These are phyloP conservation scores for Drosophila kanapiae DNA, from an alignment of 1,140 invertebrate species.

Conservation along the genomic window DNA sequence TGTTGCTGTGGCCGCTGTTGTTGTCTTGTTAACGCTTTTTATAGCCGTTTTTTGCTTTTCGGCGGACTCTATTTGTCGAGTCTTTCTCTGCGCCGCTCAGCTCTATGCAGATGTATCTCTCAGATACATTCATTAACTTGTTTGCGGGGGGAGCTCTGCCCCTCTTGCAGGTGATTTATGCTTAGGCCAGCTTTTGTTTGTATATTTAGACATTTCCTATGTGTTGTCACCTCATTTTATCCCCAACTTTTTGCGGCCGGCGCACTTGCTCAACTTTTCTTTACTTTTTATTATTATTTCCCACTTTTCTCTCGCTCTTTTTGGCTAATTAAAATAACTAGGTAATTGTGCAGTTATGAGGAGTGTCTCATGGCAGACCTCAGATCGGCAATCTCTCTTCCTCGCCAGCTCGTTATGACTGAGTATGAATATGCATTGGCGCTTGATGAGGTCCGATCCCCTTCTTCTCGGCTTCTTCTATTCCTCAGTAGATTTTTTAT, in stretches of 20 bases:
- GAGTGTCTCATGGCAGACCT: not conserved
- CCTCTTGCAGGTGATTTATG: slow-evolving; percentile 66
- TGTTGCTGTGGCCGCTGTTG: slow-evolving; percentile 35
- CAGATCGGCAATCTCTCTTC: not conserved
- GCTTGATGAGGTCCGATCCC: slow-evolving; percentile 56
- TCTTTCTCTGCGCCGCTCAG: slow-evolving; percentile 32
- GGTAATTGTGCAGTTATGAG: slow-evolving; percentile 72
- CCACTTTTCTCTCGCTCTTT: slow-evolving; percentile 24
- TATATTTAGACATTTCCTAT: slow-evolving; percentile 76
- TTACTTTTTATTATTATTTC: slow-evolving; percentile 1
- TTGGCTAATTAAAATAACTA: slow-evolving; percentile 75
- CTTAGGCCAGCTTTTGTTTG: slow-evolving; percentile 63
- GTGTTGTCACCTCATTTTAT: slow-evolving; percentile 62
- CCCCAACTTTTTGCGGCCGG: not conserved
- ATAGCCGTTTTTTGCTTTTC: slow-evolving; percentile 63
- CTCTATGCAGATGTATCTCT: slow-evolving; percentile 76
- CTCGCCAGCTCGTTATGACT: slow-evolving; percentile 47
- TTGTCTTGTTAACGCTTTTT: slow-evolving; percentile 79
- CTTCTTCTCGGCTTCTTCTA: not conserved
- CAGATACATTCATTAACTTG: slow-evolving; percentile 81
- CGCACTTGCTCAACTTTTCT: slow-evolving; percentile 24
- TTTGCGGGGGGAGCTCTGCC: slow-evolving; percentile 39
- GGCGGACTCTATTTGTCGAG: slow-evolving; percentile 68
- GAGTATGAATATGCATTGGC: slow-evolving; percentile 73
- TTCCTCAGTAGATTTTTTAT: not conserved